Base-by-base conservation (phyloP, 2,797 vertebrate genomes). In the Pseudochaenichthys georgianus region DNA sequence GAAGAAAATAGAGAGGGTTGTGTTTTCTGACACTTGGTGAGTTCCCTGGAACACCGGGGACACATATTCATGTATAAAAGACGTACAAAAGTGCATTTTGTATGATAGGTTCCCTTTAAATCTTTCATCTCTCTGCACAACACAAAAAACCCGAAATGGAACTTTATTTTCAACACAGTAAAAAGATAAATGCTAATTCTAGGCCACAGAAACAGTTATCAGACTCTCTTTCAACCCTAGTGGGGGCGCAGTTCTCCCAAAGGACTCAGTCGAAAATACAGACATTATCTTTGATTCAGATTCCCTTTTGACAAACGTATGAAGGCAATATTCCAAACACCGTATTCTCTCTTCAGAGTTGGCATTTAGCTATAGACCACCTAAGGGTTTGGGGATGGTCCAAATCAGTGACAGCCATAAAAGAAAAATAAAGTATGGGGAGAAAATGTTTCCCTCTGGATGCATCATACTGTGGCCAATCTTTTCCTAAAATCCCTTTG, bases 111-210 rank as follows among this genome's bases (percentile, higher is more conserved):
- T 23, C 23, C 23, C 23, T 23, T 23, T 23, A 46, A 66, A 70
- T 63, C 9, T 58, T 68, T 83, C 12, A 42, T 58, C 59, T 58
- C 34, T 47, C 15, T 64, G 46, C 31, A 61, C 58, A 57, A 74
- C 46, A 48, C 48, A 48, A 43, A 21, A 54, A 59, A 51, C 5
- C 34, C 0, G 9, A 65, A 51, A 80, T 55, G 47, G 11, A 75
- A 69, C 47, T 72, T 76, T 65, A 75, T 67, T 75, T 69, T 59
- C 45, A 52, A 59, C 59, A 19, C 19, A 46, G 69, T 80, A 83
- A 65, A 78, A 82, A 82, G 78, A 58, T 21, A 85, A 82, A 80
- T 83, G 70, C 50, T 74, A 82, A 87, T 87, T 74, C 59, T 58
- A 47, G 70, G 78, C 59, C 62, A 57, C 57, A 63, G 66, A 53